Percentiles rank a stretch among this genome's conserved stretches.
Conservation (phyloP, 2,113 vertebrate genomes). For the Gopherus evgoodei region DNA sequence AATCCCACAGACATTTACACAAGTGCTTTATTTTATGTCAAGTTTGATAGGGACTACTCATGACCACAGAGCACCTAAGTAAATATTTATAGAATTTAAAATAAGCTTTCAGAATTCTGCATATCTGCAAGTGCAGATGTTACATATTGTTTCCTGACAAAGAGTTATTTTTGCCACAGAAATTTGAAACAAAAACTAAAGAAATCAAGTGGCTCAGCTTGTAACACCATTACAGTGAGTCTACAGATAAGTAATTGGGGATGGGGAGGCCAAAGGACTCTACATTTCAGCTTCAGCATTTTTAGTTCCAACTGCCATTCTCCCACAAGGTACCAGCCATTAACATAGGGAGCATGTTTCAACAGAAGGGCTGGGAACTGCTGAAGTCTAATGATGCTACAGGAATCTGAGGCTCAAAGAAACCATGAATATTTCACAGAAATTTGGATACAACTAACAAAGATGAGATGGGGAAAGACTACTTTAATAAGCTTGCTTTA, state of each 20-base stretch:
- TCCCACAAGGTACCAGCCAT: neutral
- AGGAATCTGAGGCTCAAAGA: too few species aligned
- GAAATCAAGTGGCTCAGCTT: neutral
- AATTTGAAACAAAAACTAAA: neutral
- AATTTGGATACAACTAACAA: too few species aligned
- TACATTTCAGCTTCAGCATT: neutral
- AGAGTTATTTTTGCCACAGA: neutral
- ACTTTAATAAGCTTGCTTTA: too few species aligned
- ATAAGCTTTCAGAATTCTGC: neutral
- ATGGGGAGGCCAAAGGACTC: neutral
- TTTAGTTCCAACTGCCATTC: neutral
- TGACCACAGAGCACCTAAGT: fast-evolving
- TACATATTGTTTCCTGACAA: neutral
- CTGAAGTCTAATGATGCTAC: too few species aligned
- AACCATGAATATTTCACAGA: too few species aligned
- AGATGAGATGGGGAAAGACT: too few species aligned
- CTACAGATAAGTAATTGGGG: neutral
- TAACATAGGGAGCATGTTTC: too few species aligned
- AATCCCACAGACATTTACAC: neutral
- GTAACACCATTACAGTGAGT: fast-evolving
- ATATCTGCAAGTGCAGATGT: neutral
- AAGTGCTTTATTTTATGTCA: neutral
- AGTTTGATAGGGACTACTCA: neutral
- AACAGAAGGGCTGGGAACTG: too few species aligned
- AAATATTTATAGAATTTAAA: neutral